Evolutionary conservation across 2,888 invertebrate genomes (phyloP).

Genomic region (Siphlonurus alternatus): DNA sequence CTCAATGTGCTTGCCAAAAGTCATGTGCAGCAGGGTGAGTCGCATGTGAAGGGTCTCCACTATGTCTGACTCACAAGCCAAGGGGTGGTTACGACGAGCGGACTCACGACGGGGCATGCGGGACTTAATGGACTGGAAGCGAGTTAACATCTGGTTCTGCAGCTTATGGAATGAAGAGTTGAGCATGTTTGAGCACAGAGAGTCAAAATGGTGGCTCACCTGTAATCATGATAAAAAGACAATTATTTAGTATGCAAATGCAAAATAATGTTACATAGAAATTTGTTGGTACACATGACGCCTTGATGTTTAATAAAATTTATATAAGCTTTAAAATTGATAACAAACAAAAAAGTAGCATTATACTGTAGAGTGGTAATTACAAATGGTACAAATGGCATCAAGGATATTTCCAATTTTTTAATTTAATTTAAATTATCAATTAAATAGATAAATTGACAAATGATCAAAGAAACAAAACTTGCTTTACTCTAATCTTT

Average conservation of each 20-base stretch:
- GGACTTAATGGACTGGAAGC: conserved; percentile 74
- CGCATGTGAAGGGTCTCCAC: conserved; percentile 88
- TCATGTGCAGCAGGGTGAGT: conserved; percentile 79
- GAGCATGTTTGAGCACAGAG: conserved; percentile 56
- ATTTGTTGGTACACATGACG: no score
- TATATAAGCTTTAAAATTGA: conserved; percentile 4
- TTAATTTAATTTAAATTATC: no score
- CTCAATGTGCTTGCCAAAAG: conserved; percentile 88
- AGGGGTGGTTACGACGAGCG: conserved; percentile 72
- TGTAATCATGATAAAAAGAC: conserved; percentile 28
- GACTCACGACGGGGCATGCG: conserved; percentile 87
- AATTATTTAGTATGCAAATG: not conserved
- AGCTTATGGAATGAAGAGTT: conserved; percentile 74
- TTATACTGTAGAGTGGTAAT: no score
- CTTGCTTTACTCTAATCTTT: no score
- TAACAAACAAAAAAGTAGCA: conserved; percentile 4
- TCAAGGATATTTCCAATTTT: no score
- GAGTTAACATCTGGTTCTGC: conserved; percentile 66
- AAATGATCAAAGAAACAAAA: no score
- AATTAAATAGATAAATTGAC: no score
- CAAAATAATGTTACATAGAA: conserved; percentile 8
- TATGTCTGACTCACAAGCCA: conserved; percentile 84
- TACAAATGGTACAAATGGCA: no score
- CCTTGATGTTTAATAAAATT: no score
- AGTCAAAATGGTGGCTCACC: conserved; percentile 71